These are phyloP conservation scores for Bergia puertoricense DNA, from an alignment of 92 coral and sea anemone species.

Conservation along the genomic window DNA sequence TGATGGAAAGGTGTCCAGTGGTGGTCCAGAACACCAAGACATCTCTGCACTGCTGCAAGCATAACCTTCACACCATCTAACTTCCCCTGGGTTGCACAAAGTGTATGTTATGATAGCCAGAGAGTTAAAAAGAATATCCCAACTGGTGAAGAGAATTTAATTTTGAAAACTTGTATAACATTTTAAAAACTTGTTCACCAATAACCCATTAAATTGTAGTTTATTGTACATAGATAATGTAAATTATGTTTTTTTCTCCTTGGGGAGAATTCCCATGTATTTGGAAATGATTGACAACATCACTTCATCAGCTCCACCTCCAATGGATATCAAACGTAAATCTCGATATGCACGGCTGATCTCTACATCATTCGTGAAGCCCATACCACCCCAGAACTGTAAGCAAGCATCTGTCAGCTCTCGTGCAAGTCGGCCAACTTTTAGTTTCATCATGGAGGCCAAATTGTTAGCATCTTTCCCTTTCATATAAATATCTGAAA, in stretches of 20 bases:
- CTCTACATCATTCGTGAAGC: conserved; percentile 85
- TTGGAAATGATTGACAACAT: conserved; percentile 96
- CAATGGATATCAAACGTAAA: conserved; percentile 83
- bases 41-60: too few species aligned
- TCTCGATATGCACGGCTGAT: conserved; percentile 91
- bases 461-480: conserved; percentile 89
- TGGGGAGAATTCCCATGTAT: conserved; percentile 77
- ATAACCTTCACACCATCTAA: too few species aligned
- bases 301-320: conserved; percentile 99
- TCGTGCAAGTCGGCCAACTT: conserved; percentile 90
- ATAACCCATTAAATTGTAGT: background rate
- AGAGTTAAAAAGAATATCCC: too few species aligned
- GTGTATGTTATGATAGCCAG: too few species aligned
- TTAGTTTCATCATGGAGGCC: conserved; percentile 93
- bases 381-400: conserved; percentile 99
- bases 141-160: too few species aligned
- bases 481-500: conserved; percentile 76
- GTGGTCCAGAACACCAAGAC: too few species aligned
- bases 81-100: too few species aligned
- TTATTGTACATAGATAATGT: background rate
- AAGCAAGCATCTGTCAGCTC: conserved; percentile 91
- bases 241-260: conserved; percentile 38
- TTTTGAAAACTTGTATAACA: too few species aligned
- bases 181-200: too few species aligned
- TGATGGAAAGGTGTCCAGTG: too few species aligned